Percentiles rank a stretch among this genome's conserved stretches.
Evolutionary conservation across 2,113 vertebrate species (phyloP).

Genomic region (Orycteropus afer): DNA sequence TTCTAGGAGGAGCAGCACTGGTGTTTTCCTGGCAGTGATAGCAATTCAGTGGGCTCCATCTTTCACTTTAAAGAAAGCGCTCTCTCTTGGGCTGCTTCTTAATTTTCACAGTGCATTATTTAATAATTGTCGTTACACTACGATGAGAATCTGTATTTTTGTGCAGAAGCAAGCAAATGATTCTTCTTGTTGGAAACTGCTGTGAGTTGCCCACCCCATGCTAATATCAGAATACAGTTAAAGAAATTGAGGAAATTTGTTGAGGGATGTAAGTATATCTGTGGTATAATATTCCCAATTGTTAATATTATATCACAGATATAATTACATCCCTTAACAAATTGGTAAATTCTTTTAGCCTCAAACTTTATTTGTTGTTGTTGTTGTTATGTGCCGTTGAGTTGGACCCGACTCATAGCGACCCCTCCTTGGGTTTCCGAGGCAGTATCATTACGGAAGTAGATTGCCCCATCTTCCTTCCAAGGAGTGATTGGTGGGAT

Average conservation of each 20-base stretch:
- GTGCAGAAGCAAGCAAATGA: neutral
- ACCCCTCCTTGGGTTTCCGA: too few species aligned
- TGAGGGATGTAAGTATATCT: too few species aligned
- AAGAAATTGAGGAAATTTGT: neutral
- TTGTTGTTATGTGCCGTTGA: too few species aligned
- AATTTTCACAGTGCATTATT: neutral
- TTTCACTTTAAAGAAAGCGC: constrained; percentile 5
- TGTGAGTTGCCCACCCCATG: neutral
- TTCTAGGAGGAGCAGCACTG: neutral
- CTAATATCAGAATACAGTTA: neutral
- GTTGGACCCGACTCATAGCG: too few species aligned
- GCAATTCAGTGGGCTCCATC: neutral
- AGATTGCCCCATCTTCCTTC: too few species aligned
- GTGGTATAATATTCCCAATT: neutral
- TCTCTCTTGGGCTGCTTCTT: neutral
- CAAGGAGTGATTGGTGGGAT: too few species aligned
- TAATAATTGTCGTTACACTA: neutral
- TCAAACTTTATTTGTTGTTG: too few species aligned
- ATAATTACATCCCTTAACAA: neutral
- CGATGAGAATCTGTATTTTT: neutral
- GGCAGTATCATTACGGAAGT: too few species aligned
- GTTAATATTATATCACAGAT: neutral
- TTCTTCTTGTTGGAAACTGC: neutral
- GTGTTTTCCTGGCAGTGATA: neutral
- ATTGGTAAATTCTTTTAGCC: neutral